These are phyloP conservation scores for Tenthredo notha DNA, from an alignment of 2,888 invertebrate genomes.

Conservation along the genomic window DNA sequence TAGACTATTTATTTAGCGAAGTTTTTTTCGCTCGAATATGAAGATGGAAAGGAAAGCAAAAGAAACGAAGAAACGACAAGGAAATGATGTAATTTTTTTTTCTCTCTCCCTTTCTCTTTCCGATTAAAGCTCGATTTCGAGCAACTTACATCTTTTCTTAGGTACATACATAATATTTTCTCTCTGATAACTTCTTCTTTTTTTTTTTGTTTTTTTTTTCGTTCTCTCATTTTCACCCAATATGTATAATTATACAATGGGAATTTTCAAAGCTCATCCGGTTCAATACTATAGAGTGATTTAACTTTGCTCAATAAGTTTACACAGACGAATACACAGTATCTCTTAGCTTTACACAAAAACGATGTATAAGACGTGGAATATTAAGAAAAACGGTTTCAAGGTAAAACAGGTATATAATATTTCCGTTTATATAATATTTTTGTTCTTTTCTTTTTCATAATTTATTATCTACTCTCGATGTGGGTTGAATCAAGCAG, in stretches of 20 bases:
- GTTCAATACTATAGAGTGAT: not conserved
- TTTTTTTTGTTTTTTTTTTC: not conserved
- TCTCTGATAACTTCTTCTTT: not conserved
- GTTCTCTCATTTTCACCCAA: not conserved
- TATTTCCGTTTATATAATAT: not conserved
- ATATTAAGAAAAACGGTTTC: not conserved
- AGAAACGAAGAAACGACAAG: not conserved
- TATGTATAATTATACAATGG: not conserved
- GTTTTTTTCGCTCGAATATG: not conserved
- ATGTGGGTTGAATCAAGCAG: no score
- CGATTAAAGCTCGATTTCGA: not conserved
- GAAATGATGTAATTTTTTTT: not conserved
- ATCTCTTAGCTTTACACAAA: not conserved
- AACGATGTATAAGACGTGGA: not conserved
- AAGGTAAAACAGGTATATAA: not conserved
- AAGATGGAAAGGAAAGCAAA: not conserved
- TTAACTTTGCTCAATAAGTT: conserved; percentile 40
- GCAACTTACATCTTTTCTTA: not conserved
- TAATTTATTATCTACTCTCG: no score
- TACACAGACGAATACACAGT: not conserved
- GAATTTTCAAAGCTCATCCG: conserved; percentile 12
- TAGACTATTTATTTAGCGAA: conserved; percentile 58
- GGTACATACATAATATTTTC: no score
- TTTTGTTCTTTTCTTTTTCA: not conserved
- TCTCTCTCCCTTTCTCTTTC: not conserved